Base-by-base conservation (phyloP, 2,113 vertebrate genomes). In the Alces alces region DNA sequence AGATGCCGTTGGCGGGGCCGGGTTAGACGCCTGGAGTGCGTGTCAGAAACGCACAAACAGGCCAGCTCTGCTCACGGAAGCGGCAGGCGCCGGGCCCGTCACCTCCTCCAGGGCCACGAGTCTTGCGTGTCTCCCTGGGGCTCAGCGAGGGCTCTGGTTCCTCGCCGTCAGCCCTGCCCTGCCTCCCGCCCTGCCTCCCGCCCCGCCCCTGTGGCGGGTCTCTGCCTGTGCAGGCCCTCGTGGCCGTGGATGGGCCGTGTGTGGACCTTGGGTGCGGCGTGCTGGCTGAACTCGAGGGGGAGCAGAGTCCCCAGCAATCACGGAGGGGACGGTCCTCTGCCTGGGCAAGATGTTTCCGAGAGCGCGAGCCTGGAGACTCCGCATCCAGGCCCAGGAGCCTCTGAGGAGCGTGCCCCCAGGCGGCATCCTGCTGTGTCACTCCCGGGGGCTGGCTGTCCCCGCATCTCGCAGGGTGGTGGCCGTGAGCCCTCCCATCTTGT, bases 1-100 rank as follows among this genome's bases (percentile, higher is more conserved):
- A 33, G n/a, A 14, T 21, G 10, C 23, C 27, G 17, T 27, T n/a
- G 57, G 16, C 1, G 36, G 73, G 80, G 9, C n/a, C 21, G 58
- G 15, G 47, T 33, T 27, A 47, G 66, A 33, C 1, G 7, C 28
- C 57, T 11, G 47, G 12, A 7, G 52, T 4, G 50, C 3, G 6
- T 9, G 50, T 15, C 4, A 50, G 64, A 17, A 33, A 28, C 6
- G 17, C 58, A 33, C 45, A 73, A 8, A 47, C 52, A 13, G 30
- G 64, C 30, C 6, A 19, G 70, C 36, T 61, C 17, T 1, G 23
- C 36, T 11, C 5, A 1, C 0, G 12, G 82, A 28, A 39, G 21
- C 2, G 0, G 5, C 14, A 0, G 6, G 21, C 1, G 39, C 55
- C 8, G n/a, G 15, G 21, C n/a, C 19, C 21, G 14, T 14, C 27